A percentile compares a stretch with the other conserved stretches of the same genome.
These are phyloP conservation scores for Drosophila santomea DNA, from an alignment of 1,140 invertebrate genomes.

Conservation along the genomic window DNA sequence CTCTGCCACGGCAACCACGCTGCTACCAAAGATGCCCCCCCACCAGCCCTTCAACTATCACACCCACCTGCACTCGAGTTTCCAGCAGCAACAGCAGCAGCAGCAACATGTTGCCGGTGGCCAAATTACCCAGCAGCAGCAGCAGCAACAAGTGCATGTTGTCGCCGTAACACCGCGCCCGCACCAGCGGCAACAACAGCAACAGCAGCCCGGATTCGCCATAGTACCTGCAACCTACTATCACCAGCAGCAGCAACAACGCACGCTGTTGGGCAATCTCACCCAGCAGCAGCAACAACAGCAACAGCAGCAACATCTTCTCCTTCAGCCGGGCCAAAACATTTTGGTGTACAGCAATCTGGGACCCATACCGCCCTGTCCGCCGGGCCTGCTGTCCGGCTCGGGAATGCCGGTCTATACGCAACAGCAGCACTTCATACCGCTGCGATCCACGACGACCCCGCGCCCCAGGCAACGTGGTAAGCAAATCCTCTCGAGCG, in stretches of 20 bases:
- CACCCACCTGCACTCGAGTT: slow-evolving; percentile 49
- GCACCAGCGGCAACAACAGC: slow-evolving; percentile 54
- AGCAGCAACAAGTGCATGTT: slow-evolving; percentile 61
- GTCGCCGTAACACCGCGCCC: slow-evolving; percentile 60
- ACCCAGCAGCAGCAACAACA: slow-evolving; percentile 62
- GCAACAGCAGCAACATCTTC: slow-evolving; percentile 69
- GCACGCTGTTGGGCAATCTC: slow-evolving; percentile 59
- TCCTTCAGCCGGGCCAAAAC: slow-evolving; percentile 72
- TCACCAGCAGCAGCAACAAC: slow-evolving; percentile 66
- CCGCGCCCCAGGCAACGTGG: slow-evolving; percentile 67
- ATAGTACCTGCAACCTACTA: slow-evolving; percentile 52
- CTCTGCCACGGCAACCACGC: slow-evolving; percentile 49
- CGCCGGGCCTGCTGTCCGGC: slow-evolving; percentile 63
- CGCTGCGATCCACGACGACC: slow-evolving; percentile 65
- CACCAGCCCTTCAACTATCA: slow-evolving; percentile 64
- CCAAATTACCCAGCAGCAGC: slow-evolving; percentile 50
- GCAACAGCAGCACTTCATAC: slow-evolving; percentile 74
- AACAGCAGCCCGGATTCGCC: slow-evolving; percentile 54
- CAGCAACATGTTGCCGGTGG: slow-evolving; percentile 46
- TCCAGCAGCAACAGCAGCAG: slow-evolving; percentile 63
- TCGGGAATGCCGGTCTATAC: slow-evolving; percentile 62
- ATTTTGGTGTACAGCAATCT: slow-evolving; percentile 77
- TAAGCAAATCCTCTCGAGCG: slow-evolving; percentile 53
- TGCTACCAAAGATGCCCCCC: slow-evolving; percentile 70
- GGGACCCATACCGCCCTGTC: slow-evolving; percentile 73